Percentiles rank a stretch among this genome's conserved stretches.
phyloP scores from a whole-genome alignment of 2,113 vertebrate species.

The Tenrec ecaudatus region DNA sequence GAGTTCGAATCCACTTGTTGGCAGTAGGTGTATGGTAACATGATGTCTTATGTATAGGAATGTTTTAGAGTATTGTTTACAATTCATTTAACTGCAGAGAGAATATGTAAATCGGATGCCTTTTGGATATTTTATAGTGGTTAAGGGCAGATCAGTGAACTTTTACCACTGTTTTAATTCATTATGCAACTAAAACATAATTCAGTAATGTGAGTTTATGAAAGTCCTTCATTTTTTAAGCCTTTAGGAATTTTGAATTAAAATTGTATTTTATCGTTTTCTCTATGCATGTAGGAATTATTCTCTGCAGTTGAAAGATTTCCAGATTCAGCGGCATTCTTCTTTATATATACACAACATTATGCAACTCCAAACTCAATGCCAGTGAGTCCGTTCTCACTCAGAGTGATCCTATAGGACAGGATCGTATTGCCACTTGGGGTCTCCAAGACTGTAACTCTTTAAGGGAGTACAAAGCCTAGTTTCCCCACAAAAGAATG shows the following conservation, averaged over 20 bases:
- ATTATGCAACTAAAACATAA: neutral
- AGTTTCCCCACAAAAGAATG: no score
- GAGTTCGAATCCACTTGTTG: no score
- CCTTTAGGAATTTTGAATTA: slow-evolving; percentile 16
- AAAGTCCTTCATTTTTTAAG: neutral
- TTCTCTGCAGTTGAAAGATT: slow-evolving; percentile 2
- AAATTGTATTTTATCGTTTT: slow-evolving; percentile 12
- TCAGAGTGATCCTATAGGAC: no score
- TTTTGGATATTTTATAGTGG: neutral
- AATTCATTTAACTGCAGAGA: neutral
- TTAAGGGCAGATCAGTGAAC: neutral
- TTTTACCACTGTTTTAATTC: neutral
- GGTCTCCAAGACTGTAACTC: no score
- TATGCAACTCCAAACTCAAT: no score
- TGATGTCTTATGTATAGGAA: neutral
- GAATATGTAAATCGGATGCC: neutral
- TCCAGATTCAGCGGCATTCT: neutral
- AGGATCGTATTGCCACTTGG: no score
- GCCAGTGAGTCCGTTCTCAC: no score
- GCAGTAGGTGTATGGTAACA: neutral
- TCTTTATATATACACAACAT: neutral
- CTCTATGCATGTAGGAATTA: neutral
- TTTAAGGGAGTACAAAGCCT: no score
- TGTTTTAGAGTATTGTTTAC: neutral
- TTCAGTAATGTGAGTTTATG: neutral